Conservation (phyloP, 2,888 invertebrate species). For the Amphipyra berbera region DNA sequence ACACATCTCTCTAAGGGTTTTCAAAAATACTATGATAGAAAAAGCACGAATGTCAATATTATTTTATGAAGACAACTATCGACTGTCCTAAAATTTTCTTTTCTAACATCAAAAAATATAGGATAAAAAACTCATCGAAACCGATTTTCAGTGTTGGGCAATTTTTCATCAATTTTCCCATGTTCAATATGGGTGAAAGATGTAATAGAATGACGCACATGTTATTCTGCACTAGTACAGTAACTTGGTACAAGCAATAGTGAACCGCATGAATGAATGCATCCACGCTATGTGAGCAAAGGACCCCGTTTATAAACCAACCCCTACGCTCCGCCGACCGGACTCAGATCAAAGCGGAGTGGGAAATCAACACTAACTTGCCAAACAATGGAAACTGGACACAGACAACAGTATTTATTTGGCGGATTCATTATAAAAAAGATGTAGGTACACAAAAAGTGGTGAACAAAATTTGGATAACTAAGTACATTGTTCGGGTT, state of each 20-base stretch:
- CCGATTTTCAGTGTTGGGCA: no score
- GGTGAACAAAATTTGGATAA: slow-evolving; percentile 29
- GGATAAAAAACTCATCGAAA: no score
- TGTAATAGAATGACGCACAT: slow-evolving; percentile 9
- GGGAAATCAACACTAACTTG: slow-evolving; percentile 78
- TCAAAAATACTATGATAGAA: no score
- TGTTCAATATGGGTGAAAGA: no score
- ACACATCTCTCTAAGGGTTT: no score
- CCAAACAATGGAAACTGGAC: slow-evolving; percentile 65
- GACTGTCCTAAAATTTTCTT: no score
- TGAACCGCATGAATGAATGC: slow-evolving; percentile 76
- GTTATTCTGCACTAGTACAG: slow-evolving; percentile 24
- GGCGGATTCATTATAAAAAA: slow-evolving; percentile 45
- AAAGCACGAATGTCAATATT: no score
- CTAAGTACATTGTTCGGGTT: slow-evolving; percentile 17
- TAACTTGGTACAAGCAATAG: slow-evolving; percentile 62
- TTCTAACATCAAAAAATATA: no score
- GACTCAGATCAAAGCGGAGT: slow-evolving; percentile 82
- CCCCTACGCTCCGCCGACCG: slow-evolving; percentile 68
- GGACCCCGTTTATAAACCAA: slow-evolving; percentile 74
- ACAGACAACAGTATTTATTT: slow-evolving; percentile 48
- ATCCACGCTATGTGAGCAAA: slow-evolving; percentile 77
- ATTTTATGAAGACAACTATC: no score
- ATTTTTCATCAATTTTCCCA: no score
- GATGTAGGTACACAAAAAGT: slow-evolving; percentile 40